Evolutionary conservation across 2,797 vertebrate species (phyloP), one percentile per base, ranked within the genome.

Genomic region (Hemitrygon akajei): DNA sequence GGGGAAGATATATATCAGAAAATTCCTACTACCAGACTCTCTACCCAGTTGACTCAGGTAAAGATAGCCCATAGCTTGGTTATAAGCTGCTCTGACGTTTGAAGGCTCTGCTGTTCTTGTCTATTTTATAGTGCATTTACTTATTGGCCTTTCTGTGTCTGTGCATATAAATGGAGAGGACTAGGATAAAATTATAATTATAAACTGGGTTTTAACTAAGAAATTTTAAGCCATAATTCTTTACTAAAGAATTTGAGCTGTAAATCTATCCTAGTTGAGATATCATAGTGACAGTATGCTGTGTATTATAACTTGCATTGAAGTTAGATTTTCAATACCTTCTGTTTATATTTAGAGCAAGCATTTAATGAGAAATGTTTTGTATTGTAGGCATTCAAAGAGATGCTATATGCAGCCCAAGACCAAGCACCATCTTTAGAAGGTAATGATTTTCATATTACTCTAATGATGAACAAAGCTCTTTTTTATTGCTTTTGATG

Each of bases 381-480:
- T 93, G 94, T 69, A 66, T 94, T 95, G 76, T 95, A 99, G 99
- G 98, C 98, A 95, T 98, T 99, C 96, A 99, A 99, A 96, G 98
- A 99, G 95, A 99, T 99, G 99, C 96, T 99, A 63, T 99, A 99
- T 96, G 97, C 98, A 80, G 98, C 98, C 95, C 98, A 99, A 97
- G 99, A 99, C 96, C 98, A 99, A 96, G 99, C 99, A n/a, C 99
- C 99, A 94, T 99, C 99, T 95, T 97, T 98, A 94, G 99, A 99
- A 98, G 99, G 99, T 99, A 98, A 97, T 95, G 79, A 40, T 56
- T 93, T 89, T 93, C 69, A 73, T n/a, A 60, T 40, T 10, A 40
- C 20, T 60, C 30, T 60, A 25, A 40, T 69, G 66, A 91, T 37
- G 34, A 91, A 16, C 7, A 66, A 20, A 6, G 14, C 58, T 89